phyloP scores from a whole-genome alignment of 2,888 invertebrate genomes.

The Panzeria rudis region DNA sequence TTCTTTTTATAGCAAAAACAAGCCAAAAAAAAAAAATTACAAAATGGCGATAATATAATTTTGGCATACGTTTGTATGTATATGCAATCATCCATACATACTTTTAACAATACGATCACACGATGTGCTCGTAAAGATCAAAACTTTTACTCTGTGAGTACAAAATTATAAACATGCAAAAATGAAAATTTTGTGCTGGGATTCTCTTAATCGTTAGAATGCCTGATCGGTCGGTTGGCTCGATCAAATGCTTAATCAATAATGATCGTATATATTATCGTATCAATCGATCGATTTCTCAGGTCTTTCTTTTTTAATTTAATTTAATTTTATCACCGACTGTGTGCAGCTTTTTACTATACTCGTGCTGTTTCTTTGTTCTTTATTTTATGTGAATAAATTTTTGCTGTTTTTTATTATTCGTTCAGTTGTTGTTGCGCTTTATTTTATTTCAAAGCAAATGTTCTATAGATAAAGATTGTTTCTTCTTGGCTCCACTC shows the following conservation, averaged over 20 bases:
- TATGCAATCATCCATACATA: not conserved
- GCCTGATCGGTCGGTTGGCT: conserved; percentile 18
- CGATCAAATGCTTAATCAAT: conserved; percentile 47
- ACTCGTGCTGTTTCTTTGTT: conserved; percentile 28
- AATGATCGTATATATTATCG: conserved; percentile 38
- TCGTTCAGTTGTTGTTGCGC: conserved; percentile 30
- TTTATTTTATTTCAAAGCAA: conserved; percentile 14
- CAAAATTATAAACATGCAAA: not conserved
- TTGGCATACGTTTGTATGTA: not conserved
- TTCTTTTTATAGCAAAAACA: not conserved
- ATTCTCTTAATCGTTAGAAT: conserved; percentile 23
- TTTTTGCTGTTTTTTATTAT: conserved; percentile 31
- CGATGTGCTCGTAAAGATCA: not conserved
- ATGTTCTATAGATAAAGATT: conserved; percentile 21
- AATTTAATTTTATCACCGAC: conserved; percentile 26
- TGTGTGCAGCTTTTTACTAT: not conserved
- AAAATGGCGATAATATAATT: conserved; percentile 30
- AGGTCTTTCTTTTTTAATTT: conserved; percentile 32
- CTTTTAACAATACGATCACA: not conserved
- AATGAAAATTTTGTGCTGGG: not conserved
- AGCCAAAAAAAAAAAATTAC: not conserved
- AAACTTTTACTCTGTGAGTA: conserved; percentile 12
- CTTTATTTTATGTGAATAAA: not conserved
- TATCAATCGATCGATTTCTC: conserved; percentile 53
- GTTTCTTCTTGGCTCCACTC: conserved; percentile 76